Evolutionary conservation across 2,113 vertebrate genomes (phyloP).

Genomic region (Microcebus murinus): DNA sequence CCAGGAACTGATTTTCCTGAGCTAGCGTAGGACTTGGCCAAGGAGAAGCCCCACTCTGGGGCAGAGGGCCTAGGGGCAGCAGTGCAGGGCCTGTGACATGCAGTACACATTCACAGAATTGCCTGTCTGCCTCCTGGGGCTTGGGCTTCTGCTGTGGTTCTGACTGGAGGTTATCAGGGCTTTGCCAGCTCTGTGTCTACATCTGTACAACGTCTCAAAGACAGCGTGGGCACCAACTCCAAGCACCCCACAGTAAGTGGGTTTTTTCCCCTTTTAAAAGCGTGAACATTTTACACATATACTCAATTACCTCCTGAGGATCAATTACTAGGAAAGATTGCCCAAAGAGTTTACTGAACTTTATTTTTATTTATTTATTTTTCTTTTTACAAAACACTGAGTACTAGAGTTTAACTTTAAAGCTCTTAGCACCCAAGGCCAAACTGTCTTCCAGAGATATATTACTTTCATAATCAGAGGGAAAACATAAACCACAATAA

Average conservation of each 20-base stretch:
- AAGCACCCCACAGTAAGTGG: neutral
- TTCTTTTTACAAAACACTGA: too few species aligned
- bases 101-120: neutral
- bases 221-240: neutral
- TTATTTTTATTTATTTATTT: too few species aligned
- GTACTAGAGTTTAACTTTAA: neutral
- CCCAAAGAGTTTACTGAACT: neutral
- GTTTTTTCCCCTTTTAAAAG: neutral
- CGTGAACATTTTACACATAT: neutral
- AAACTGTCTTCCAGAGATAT: neutral
- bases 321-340: neutral
- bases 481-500: neutral
- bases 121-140: neutral
- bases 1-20: neutral
- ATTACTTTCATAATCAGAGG: constrained; percentile 8
- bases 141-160: neutral
- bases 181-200: neutral
- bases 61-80: neutral
- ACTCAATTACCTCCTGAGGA: neutral
- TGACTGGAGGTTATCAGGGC: neutral
- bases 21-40: neutral
- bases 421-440: neutral
- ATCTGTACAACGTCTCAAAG: neutral
- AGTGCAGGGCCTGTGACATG: too few species aligned
- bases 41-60: neutral